These are phyloP conservation scores for Prietella phreatophila DNA, from an alignment of 2,113 vertebrate genomes.

Conservation along the genomic window DNA sequence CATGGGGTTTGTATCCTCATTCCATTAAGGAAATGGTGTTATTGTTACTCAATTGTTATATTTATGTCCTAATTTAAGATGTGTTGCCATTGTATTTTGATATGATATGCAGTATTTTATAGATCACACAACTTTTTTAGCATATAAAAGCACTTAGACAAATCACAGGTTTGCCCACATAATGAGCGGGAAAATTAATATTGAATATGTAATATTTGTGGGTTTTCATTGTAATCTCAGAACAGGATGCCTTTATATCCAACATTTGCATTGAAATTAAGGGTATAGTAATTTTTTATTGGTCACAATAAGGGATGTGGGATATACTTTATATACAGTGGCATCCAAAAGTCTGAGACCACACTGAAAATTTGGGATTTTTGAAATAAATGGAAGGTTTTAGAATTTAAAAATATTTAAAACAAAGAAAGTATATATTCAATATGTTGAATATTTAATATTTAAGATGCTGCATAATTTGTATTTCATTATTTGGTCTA, in stretches of 20 bases:
- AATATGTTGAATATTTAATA: not conserved
- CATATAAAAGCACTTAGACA: not conserved
- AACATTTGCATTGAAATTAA: not conserved
- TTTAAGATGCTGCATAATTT: not conserved
- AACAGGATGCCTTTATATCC: not conserved
- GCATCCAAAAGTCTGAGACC: not conserved
- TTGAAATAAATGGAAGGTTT: not conserved
- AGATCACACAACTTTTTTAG: not conserved
- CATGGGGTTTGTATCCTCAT: slow-evolving; percentile 10
- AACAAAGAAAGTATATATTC: not conserved
- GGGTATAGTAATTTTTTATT: not conserved
- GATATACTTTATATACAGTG: not conserved
- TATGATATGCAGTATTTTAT: not conserved
- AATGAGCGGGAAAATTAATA: not conserved
- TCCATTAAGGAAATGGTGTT: slow-evolving; percentile 4
- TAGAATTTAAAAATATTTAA: not conserved
- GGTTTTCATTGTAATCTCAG: not conserved
- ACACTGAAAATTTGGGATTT: not conserved
- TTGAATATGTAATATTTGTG: not conserved
- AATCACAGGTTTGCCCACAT: not conserved
- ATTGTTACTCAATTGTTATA: not conserved
- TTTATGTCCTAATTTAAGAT: not conserved
- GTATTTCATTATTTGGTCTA: not conserved
- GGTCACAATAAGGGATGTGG: not conserved
- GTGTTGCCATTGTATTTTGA: not conserved